Conservation (phyloP, 2,113 vertebrate species). For the Etheostoma spectabile region DNA sequence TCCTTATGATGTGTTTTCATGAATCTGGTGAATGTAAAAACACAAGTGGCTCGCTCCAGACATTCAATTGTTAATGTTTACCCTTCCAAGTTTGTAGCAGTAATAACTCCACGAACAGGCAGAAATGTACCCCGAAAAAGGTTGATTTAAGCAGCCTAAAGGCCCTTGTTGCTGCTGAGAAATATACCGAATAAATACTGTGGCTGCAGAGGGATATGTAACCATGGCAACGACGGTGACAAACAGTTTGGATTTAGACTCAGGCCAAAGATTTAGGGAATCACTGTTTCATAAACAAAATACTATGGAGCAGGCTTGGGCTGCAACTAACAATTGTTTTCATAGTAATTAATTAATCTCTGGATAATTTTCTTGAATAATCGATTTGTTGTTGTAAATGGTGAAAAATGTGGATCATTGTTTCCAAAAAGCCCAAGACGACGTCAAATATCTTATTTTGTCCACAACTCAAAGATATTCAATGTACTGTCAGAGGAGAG, state of each 20-base stretch:
- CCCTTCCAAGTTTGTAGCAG: neutral
- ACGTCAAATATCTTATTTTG: too few relatives aligned
- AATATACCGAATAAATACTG: neutral
- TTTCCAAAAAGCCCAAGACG: too few relatives aligned
- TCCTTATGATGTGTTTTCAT: neutral
- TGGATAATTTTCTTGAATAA: too few relatives aligned
- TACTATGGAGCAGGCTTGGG: neutral
- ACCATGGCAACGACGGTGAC: constrained; percentile 30
- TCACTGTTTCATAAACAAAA: neutral
- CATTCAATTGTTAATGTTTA: neutral
- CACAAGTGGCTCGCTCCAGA: neutral
- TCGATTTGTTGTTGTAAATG: too few relatives aligned
- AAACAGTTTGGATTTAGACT: constrained; percentile 15
- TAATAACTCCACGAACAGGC: neutral
- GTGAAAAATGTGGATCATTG: too few relatives aligned
- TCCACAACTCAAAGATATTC: too few relatives aligned
- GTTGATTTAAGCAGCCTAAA: constrained; percentile 4
- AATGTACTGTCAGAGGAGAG: too few relatives aligned
- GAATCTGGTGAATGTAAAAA: neutral
- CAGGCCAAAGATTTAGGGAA: neutral
- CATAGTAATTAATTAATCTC: too few relatives aligned
- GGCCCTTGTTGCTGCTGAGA: neutral
- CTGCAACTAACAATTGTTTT: too few relatives aligned
- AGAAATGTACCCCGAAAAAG: neutral
- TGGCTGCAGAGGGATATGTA: constrained; percentile 23